Percentiles rank a stretch among this genome's conserved stretches.
Conservation (phyloP, 2,888 invertebrate species). For the Agrochola macilenta region DNA sequence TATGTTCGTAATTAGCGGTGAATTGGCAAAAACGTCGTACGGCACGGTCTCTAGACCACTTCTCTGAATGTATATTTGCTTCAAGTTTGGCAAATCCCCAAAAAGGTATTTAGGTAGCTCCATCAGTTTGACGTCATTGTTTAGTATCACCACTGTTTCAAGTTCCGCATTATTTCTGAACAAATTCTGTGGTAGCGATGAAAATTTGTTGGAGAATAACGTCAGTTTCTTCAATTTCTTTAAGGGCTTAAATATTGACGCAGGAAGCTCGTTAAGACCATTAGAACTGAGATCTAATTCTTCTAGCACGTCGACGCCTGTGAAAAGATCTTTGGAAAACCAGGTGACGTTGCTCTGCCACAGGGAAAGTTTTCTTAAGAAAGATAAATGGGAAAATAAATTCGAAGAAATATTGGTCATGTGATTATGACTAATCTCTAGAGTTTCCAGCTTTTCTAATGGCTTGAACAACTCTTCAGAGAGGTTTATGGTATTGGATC, state of each 20-base stretch:
- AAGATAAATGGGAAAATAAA: conserved; percentile 91
- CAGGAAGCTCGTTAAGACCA: conserved; percentile 91
- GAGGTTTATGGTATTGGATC: conserved; percentile 91
- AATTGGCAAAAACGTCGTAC: conserved; percentile 91
- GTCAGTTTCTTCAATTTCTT: conserved; percentile 92
- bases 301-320: conserved; percentile 91
- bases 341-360: conserved; percentile 93
- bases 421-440: conserved; percentile 93
- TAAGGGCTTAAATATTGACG: conserved; percentile 91
- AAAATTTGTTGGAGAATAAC: conserved; percentile 92
- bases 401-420: conserved; percentile 91
- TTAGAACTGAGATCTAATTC: conserved; percentile 93
- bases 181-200: conserved; percentile 91
- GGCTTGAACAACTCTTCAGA: conserved; percentile 90
- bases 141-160: conserved; percentile 88
- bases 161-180: conserved; percentile 90
- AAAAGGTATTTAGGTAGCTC: conserved; percentile 91
- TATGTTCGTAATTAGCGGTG: conserved; percentile 90
- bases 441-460: conserved; percentile 89
- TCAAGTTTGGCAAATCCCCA: conserved; percentile 90
- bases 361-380: conserved; percentile 91
- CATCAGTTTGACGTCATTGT: conserved; percentile 90
- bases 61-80: conserved; percentile 89
- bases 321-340: conserved; percentile 91
- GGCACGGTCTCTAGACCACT: conserved; percentile 91